phyloP scores from a whole-genome alignment of 1,140 invertebrate genomes.

The Ylistrum balloti region DNA sequence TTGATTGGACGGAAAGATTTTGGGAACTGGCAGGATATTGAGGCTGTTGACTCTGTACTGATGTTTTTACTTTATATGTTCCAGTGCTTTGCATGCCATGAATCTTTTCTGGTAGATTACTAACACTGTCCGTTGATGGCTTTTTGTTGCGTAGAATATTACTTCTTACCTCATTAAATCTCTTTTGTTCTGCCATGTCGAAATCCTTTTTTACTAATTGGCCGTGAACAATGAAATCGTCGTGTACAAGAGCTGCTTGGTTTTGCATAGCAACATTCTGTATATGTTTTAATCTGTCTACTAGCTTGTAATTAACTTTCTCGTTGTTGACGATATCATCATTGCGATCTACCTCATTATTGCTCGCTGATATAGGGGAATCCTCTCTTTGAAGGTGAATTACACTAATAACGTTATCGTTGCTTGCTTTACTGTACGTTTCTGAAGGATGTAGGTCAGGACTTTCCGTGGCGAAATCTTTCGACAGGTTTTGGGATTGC shows the following conservation, averaged over 20 bases:
- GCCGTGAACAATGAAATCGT: not conserved
- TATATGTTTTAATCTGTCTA: not conserved
- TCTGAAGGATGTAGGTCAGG: not conserved
- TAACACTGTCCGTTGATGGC: not conserved
- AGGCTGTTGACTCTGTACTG: not conserved
- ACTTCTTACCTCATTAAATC: not conserved
- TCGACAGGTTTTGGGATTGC: not conserved
- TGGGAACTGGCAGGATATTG: not conserved
- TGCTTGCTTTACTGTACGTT: not conserved
- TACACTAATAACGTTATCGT: not conserved
- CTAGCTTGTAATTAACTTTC: too few species aligned
- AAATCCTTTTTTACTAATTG: not conserved
- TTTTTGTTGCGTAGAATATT: too few species aligned
- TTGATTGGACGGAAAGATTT: not conserved
- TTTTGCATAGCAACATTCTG: not conserved
- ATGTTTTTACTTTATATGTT: not conserved
- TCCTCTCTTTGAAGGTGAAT: not conserved
- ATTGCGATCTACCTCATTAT: not conserved
- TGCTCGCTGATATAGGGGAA: not conserved
- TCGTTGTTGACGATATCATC: too few species aligned
- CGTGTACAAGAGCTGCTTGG: not conserved
- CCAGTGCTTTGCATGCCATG: not conserved
- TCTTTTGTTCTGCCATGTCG: not conserved
- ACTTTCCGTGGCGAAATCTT: not conserved
- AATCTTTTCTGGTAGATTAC: not conserved